Percentiles rank a stretch among this genome's conserved stretches.
These are phyloP conservation scores for Phrynosoma platyrhinos DNA, from an alignment of 2,113 vertebrate species.

Conservation along the genomic window DNA sequence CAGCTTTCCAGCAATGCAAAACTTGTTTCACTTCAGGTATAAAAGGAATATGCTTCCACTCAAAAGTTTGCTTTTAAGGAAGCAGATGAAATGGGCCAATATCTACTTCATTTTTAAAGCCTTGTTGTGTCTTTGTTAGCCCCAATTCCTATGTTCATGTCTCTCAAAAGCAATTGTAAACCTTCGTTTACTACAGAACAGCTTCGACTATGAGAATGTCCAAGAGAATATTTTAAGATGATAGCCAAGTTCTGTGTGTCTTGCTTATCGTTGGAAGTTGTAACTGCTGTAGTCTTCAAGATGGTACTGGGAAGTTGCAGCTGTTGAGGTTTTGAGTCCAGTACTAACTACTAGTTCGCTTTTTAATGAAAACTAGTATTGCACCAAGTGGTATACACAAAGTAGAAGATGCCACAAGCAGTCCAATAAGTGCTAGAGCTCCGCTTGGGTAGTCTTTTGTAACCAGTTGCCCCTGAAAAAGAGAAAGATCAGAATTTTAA, in stretches of 20 bases:
- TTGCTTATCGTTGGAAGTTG: slow-evolving; percentile 37
- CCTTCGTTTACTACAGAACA: slow-evolving; percentile 44
- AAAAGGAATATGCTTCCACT: slow-evolving; percentile 4
- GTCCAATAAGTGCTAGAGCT: slow-evolving; percentile 82
- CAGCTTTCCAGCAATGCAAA: background rate
- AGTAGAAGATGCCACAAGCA: slow-evolving; percentile 84
- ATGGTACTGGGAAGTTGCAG: background rate
- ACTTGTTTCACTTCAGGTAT: background rate
- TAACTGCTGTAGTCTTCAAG: slow-evolving; percentile 59
- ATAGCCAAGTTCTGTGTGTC: slow-evolving; percentile 44
- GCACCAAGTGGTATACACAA: slow-evolving; percentile 87
- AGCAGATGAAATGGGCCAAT: background rate
- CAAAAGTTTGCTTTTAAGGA: background rate
- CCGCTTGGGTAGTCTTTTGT: slow-evolving; percentile 84
- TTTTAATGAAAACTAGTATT: slow-evolving; percentile 74
- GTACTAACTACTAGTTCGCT: slow-evolving; percentile 27
- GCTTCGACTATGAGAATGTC: slow-evolving; percentile 32
- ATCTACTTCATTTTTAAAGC: background rate
- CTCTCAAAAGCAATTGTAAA: slow-evolving; percentile 23
- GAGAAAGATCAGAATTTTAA: background rate
- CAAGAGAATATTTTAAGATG: slow-evolving; percentile 53
- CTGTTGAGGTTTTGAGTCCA: background rate
- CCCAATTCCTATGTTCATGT: background rate
- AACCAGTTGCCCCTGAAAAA: slow-evolving; percentile 85
- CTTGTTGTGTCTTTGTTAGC: background rate